A percentile compares a stretch with the other conserved stretches of the same genome.
Evolutionary conservation across 2,888 invertebrate species (phyloP).

Genomic region (Luffia ferchaultella): DNA sequence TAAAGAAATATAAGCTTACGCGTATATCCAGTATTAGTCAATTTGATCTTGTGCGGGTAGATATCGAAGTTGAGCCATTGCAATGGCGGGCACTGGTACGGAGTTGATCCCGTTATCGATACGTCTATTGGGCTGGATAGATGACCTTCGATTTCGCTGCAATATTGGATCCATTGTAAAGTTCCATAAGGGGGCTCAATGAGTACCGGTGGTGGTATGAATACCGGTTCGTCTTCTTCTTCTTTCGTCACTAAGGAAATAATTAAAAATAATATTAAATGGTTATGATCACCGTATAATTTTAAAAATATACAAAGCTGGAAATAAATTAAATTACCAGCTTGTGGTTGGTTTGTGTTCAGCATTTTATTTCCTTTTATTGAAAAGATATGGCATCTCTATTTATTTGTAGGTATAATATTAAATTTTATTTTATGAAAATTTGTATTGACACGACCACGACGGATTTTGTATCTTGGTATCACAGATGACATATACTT

Average conservation of each 20-base stretch:
- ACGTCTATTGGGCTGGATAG: conserved; percentile 45
- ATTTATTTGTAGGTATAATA: too few relatives aligned
- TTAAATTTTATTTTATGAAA: too few relatives aligned
- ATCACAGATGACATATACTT: too few relatives aligned
- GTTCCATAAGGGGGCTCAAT: conserved; percentile 31
- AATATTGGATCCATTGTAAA: conserved; percentile 39
- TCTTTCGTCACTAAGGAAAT: background rate
- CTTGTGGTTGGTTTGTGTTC: background rate
- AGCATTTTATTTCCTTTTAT: background rate
- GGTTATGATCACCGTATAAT: background rate
- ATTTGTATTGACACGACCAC: too few relatives aligned
- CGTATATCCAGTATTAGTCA: conserved; percentile 74
- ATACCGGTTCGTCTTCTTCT: conserved; percentile 25
- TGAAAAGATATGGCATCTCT: background rate
- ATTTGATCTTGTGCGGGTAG: conserved; percentile 68
- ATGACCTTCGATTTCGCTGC: conserved; percentile 35
- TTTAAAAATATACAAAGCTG: background rate
- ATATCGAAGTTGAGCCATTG: conserved; percentile 67
- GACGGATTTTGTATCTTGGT: too few relatives aligned
- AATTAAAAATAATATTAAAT: background rate
- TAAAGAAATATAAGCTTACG: too few relatives aligned
- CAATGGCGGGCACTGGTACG: conserved; percentile 49
- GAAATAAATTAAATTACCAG: background rate
- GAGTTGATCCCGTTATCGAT: conserved; percentile 41
- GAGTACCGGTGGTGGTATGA: conserved; percentile 10